Percentiles rank a stretch among this genome's conserved stretches.
Evolutionary conservation across 2,113 vertebrate genomes (phyloP).

Genomic region (Bufo bufo): DNA sequence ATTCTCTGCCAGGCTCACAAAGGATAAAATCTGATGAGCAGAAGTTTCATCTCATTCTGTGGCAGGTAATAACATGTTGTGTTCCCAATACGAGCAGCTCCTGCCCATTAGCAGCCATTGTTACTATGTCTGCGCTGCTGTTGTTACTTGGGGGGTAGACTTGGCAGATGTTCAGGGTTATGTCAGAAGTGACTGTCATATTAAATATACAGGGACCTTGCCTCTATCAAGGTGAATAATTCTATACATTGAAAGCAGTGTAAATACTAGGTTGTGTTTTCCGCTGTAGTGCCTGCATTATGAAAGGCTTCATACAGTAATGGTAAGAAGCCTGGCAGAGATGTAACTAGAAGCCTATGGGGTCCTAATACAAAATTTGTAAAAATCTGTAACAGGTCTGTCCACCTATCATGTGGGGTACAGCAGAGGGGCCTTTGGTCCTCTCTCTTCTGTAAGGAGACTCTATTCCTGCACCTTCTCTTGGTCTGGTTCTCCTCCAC

Average conservation of each 20-base stretch:
- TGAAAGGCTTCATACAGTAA: not conserved
- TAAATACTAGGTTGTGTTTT: not conserved
- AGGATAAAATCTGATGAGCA: not conserved
- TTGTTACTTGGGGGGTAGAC: not conserved
- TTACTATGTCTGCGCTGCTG: not conserved
- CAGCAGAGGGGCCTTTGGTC: too few relatives aligned
- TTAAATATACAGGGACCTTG: not conserved
- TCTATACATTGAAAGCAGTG: not conserved
- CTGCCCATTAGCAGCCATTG: not conserved
- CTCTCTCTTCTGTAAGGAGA: too few relatives aligned
- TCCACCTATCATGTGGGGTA: too few relatives aligned
- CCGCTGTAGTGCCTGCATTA: not conserved
- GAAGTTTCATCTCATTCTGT: conserved; percentile 14
- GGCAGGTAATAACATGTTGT: conserved; percentile 17
- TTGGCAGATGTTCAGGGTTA: not conserved
- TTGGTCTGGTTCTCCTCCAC: too few relatives aligned
- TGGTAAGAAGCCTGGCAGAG: not conserved
- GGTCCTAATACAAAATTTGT: too few relatives aligned
- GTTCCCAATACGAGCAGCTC: not conserved
- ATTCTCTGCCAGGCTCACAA: not conserved
- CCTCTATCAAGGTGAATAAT: not conserved
- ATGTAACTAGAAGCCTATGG: too few relatives aligned
- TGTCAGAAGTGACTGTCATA: not conserved
- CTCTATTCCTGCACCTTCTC: too few relatives aligned
- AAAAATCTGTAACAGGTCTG: too few relatives aligned